Evolutionary conservation across 2,888 invertebrate species (phyloP).

Genomic region (Corbicula japonica): DNA sequence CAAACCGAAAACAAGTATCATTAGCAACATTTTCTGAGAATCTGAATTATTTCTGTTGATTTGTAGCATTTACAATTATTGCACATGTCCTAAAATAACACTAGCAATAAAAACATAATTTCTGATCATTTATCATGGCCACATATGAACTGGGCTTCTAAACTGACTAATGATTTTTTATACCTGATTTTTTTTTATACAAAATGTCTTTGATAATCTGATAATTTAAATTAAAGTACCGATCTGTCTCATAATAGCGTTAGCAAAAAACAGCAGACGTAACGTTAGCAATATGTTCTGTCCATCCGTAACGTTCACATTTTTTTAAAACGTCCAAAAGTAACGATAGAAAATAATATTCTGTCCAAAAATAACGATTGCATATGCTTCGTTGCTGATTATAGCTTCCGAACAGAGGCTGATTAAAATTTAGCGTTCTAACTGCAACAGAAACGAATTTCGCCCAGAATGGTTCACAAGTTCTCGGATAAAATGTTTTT

Average conservation of each 20-base stretch:
- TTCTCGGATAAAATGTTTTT: slow-evolving; percentile 16
- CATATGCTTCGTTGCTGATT: slow-evolving; percentile 8
- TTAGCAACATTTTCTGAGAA: too few species aligned
- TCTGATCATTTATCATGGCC: slow-evolving; percentile 1
- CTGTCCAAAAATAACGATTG: slow-evolving; percentile 39
- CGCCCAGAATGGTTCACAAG: slow-evolving; percentile 11
- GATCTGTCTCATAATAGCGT: slow-evolving; percentile 7
- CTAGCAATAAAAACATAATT: slow-evolving; percentile 19
- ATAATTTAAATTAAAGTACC: too few species aligned
- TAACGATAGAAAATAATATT: slow-evolving; percentile 27
- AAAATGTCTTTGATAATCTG: too few species aligned
- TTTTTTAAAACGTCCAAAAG: slow-evolving; percentile 13
- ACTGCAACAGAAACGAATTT: slow-evolving; percentile 8
- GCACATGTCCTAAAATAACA: slow-evolving; percentile 26
- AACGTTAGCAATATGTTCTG: slow-evolving; percentile 27
- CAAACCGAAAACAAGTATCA: too few species aligned
- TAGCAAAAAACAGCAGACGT: slow-evolving; percentile 18
- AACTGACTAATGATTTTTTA: slow-evolving; percentile 14
- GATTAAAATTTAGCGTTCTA: slow-evolving; percentile 15
- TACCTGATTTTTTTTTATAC: too few species aligned
- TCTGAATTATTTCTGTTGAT: background rate
- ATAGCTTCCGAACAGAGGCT: background rate
- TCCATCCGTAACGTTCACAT: slow-evolving; percentile 32
- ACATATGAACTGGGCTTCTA: slow-evolving; percentile 24
- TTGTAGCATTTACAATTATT: slow-evolving; percentile 10